Evolutionary conservation across 1,140 invertebrate genomes (phyloP).

Genomic region (Ceratina japonica): DNA sequence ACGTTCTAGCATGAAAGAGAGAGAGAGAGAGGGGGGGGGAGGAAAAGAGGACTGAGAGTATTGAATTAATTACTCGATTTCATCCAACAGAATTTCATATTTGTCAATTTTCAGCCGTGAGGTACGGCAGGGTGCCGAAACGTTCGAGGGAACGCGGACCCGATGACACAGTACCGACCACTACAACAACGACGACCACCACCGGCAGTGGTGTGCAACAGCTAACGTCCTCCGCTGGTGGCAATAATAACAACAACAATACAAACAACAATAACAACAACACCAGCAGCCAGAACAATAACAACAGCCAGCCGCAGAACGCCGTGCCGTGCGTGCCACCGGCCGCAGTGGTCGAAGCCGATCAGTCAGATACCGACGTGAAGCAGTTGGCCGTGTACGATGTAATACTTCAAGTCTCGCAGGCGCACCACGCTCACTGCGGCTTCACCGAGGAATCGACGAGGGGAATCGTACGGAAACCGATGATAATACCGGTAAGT

Average conservation of each 20-base stretch:
- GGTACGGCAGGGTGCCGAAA: constrained; percentile 97
- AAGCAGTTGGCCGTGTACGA: constrained; percentile 89
- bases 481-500: constrained; percentile 85
- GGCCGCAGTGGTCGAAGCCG: constrained; percentile 74
- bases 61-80: no score
- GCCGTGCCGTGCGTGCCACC: constrained; percentile 69
- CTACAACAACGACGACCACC: constrained; percentile 71
- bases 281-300: constrained; percentile 65
- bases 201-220: constrained; percentile 66
- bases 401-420: constrained; percentile 91
- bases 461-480: constrained; percentile 85
- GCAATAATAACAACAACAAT: constrained; percentile 60
- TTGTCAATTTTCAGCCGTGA: constrained; percentile 86
- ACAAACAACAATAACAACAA: constrained; percentile 62
- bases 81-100: neutral
- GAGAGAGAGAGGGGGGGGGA: no score
- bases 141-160: constrained; percentile 90
- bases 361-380: constrained; percentile 79
- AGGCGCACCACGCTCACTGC: constrained; percentile 94
- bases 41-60: no score
- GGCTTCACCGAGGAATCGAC: constrained; percentile 93
- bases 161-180: constrained; percentile 74
- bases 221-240: constrained; percentile 59
- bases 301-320: constrained; percentile 69
- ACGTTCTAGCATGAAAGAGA: no score